Evolutionary conservation across 1,140 invertebrate species (phyloP), one percentile per base, ranked within the genome.

Genomic region (Danaus melanippus): DNA sequence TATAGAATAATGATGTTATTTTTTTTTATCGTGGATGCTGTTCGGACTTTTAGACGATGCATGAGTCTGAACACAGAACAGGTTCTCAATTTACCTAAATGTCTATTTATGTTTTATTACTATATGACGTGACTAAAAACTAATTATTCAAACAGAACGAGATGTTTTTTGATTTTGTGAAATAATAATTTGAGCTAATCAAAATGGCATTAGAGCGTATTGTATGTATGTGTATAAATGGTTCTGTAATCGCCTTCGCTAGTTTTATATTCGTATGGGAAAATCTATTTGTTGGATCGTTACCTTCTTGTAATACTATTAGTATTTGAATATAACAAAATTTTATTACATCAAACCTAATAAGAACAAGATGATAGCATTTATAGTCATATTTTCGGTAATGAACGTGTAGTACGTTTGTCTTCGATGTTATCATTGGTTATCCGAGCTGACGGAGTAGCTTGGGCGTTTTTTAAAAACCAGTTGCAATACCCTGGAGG

Each of bases 401-500:
- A 32, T 7, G 21, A 32, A 7, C 21, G 21, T 32, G 21, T 32
- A 32, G 21, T 32, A 7, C 2, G 7, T 32, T 32, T 8, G 7
- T 68, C 52, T 58, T 32, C 54, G 12, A 62, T 45, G 60, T 65
- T 70, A 73, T 72, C 65, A 50, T 52, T 54, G 32, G 42, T 57
- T 60, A 75, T 82, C 67, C 71, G 64, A 69, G 67, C 68, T 73
- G 70, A 69, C 62, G 48, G 40, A 69, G 57, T 62, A 54, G 69
- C 56, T 62, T 53, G 58, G 53, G 67, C 46, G 62, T 71, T 62
- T 58, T 63, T 51, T 32, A 32, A 69, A 74, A 79, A 84, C 81
- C 71, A 76, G 81, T 84, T 82, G 79, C 78, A 84, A 68, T 62
- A 60, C 64, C 67, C 68, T 80, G 71, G 74, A 79, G 71, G 74